Base-by-base conservation (phyloP, 2,888 invertebrate genomes). In the Glyphotaelius pellucidus region DNA sequence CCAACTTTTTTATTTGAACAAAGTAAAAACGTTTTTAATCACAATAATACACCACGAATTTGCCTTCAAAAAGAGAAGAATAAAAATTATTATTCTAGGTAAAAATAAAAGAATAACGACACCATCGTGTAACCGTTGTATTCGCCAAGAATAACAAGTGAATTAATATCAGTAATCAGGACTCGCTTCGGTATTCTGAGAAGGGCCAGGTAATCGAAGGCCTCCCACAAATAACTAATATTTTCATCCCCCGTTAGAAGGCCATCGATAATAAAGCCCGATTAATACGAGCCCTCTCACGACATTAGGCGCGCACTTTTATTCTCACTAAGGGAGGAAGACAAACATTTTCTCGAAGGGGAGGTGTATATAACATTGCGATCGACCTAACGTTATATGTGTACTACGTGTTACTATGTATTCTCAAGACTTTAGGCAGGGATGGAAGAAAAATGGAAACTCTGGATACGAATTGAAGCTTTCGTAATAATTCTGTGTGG, bases 341-440 rank as follows among this genome's bases (percentile, higher is more conserved):
- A 88, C 67, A 88, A 88, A 88, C 88, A 88, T 88, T 88, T 88
- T 88, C 88, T 88, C 32, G 14, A 32, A 79, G 88, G 88, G 88
- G 52, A 32, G 32, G 88, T 19, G 30, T 88, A 67, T 30, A 19
- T 25, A 3, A 52, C 25, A 67, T 67, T 67, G n/a, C 67, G 25
- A n/a, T n/a, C 67, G 67, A 67, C 67, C 67, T 25, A 67, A 67
- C 4, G 67, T 67, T 67, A 25, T 67, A 67, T 67, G n/a, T 25
- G 52, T 52, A 52, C 15, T 67, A 67, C 19, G 25, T 19, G 15
- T 5, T 19, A 67, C 67, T 67, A 19, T 25, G 25, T 11, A 12
- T 42, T 11, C n/a, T 67, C 67, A 9, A 67, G n/a, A n/a, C n/a
- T 67, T 67, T 5, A 25, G 25, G 67, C 25, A 67, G n/a, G n/a